Evolutionary conservation across 2,888 invertebrate genomes (phyloP).

Genomic region (Drosophila yooni): DNA sequence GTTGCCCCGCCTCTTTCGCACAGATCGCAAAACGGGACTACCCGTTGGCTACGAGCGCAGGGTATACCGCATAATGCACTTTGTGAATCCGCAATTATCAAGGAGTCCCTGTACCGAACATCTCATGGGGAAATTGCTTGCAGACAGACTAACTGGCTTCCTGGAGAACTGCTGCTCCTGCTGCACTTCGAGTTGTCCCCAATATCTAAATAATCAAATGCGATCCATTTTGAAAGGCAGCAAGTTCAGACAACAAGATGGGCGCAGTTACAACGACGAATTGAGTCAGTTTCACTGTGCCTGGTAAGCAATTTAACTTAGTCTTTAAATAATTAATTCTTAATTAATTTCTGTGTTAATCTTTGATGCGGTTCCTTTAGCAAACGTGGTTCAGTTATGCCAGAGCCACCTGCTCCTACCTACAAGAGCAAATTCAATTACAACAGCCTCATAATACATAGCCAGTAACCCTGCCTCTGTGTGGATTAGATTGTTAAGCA

Average conservation of each 20-base stretch:
- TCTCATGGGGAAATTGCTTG: conserved; percentile 34
- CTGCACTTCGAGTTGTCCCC: neutral
- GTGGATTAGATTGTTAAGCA: neutral
- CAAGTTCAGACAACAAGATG: neutral
- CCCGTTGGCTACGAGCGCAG: conserved; percentile 65
- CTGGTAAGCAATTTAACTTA: conserved; percentile 45
- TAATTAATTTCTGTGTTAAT: neutral
- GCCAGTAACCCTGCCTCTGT: conserved; percentile 19
- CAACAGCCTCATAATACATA: conserved; percentile 53
- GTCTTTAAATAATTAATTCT: neutral
- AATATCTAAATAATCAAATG: conserved; percentile 7
- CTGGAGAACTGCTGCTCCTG: conserved; percentile 1
- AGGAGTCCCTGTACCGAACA: conserved; percentile 26
- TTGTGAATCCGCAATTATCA: conserved; percentile 59
- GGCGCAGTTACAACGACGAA: neutral
- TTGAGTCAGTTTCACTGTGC: conserved; percentile 53
- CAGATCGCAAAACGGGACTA: conserved; percentile 54
- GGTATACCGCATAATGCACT: conserved; percentile 61
- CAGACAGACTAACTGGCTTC: conserved; percentile 21
- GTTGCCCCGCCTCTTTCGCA: conserved; percentile 55
- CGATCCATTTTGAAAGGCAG: conserved; percentile 8
- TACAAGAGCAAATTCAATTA: conserved; percentile 60
- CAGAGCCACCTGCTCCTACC: conserved; percentile 27
- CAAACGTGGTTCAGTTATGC: conserved; percentile 45
- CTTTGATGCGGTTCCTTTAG: conserved; percentile 19